Evolutionary conservation across 2,113 vertebrate genomes (phyloP).

Genomic region (Saguinus midas): DNA sequence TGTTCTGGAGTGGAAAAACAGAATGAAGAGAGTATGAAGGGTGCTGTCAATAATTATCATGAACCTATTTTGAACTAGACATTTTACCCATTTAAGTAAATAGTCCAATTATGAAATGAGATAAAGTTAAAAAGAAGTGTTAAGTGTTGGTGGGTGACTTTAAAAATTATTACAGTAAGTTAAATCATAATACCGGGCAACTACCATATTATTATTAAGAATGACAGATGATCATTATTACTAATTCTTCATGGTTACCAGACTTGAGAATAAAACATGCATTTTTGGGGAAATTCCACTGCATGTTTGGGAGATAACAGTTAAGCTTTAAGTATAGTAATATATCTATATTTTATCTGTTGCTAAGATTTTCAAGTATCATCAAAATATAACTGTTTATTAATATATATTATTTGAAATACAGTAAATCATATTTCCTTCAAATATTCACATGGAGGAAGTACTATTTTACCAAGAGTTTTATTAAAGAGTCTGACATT

Average conservation of each 20-base stretch:
- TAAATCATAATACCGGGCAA: slow-evolving; percentile 21
- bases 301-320: neutral
- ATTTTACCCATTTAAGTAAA: slow-evolving; percentile 51
- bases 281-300: neutral
- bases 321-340: slow-evolving; percentile 6
- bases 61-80: neutral
- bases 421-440: neutral
- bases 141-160: neutral
- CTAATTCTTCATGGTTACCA: neutral
- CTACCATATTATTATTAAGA: slow-evolving; percentile 19
- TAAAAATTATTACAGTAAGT: neutral
- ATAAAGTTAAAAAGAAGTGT: neutral
- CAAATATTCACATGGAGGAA: neutral
- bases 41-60: neutral
- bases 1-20: neutral
- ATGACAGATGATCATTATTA: neutral
- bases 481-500: slow-evolving; percentile 8
- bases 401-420: neutral
- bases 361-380: slow-evolving; percentile 12
- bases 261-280: slow-evolving; percentile 11
- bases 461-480: neutral
- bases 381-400: slow-evolving; percentile 17
- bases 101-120: slow-evolving; percentile 9
- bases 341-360: neutral
- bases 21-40: neutral